Evolutionary conservation across 92 coral and sea anemone species (phyloP), one percentile per base, ranked within the genome.

Genomic region (Porites divaricata): DNA sequence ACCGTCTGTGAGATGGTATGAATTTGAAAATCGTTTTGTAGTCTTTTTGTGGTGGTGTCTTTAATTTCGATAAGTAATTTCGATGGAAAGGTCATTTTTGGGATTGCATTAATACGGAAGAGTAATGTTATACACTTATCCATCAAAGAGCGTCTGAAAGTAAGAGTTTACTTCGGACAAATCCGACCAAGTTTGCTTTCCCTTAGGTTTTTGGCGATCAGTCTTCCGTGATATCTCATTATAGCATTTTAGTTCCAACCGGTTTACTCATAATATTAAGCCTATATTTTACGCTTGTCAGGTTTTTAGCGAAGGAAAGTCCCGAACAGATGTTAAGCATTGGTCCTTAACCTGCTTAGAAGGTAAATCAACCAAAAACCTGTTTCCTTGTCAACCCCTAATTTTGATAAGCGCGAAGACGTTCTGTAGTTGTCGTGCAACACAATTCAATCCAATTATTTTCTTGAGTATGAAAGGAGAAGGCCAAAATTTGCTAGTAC

Each of bases 1-100:
- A 10, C 20, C 74, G 84, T 62, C 76, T 13, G 5, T 52, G 56
- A 53, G 17, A 74, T 28, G 85, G 85, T 57, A 80, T 57, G 53
- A 49, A 80, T 51, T 73, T 66, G 24, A 24, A 66, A 66, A 64
- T 54, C 74, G 85, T 70, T 80, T 62, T 72, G 86, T 62, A 79
- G 86, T 54, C 74, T 76, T 70, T 80, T 62, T 72, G 86, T 62
- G 86, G 86, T 71, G 58, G 77, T 21, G 77, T 61, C 57, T 67
- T 54, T 12, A 51, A 52, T 66, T 64, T 48, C 45, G 49, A 41
- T 25, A 26, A 16, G 24, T 72, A 61, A 45, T 81, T 72, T 72
- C 53, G 66, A 50, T 72, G 61, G 19, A 63, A 62, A 72, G 86
- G 79, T 79, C 86, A 82, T 82, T 81, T 70, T 24, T 70, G 26